phyloP scores from a whole-genome alignment of 1,140 invertebrate species.

The Hycleus cichorii region DNA sequence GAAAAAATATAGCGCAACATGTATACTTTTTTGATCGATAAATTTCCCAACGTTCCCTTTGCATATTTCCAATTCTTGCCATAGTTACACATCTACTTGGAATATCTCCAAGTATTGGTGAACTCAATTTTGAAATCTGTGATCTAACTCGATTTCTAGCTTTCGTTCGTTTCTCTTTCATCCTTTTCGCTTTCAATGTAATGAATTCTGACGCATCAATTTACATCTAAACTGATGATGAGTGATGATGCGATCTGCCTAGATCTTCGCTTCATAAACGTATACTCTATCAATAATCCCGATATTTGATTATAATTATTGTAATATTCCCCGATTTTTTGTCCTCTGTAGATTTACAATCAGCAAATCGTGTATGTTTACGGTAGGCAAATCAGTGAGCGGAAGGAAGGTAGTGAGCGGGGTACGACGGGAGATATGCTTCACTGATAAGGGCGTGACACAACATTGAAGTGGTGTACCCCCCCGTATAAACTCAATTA shows the following conservation, averaged over 20 bases:
- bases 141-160: background rate
- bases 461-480: constrained; percentile 15
- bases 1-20: too few relatives aligned
- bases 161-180: too few relatives aligned
- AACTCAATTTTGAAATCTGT: constrained; percentile 3
- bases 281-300: too few relatives aligned
- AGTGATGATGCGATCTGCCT: background rate
- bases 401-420: constrained; percentile 22
- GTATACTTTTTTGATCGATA: too few relatives aligned
- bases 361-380: constrained; percentile 7
- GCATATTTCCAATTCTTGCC: background rate
- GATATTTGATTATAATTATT: too few relatives aligned
- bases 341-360: too few relatives aligned
- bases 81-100: background rate
- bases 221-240: background rate
- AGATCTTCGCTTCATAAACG: too few relatives aligned
- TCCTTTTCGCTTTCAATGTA: too few relatives aligned
- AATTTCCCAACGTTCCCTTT: too few relatives aligned
- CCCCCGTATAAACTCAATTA: constrained; percentile 19
- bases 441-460: constrained; percentile 23
- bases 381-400: constrained; percentile 25
- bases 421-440: constrained; percentile 17
- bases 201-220: too few relatives aligned
- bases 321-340: too few relatives aligned
- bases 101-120: background rate